Evolutionary conservation across 2,888 invertebrate genomes (phyloP).

Genomic region (Lissocephala sabroskyi): DNA sequence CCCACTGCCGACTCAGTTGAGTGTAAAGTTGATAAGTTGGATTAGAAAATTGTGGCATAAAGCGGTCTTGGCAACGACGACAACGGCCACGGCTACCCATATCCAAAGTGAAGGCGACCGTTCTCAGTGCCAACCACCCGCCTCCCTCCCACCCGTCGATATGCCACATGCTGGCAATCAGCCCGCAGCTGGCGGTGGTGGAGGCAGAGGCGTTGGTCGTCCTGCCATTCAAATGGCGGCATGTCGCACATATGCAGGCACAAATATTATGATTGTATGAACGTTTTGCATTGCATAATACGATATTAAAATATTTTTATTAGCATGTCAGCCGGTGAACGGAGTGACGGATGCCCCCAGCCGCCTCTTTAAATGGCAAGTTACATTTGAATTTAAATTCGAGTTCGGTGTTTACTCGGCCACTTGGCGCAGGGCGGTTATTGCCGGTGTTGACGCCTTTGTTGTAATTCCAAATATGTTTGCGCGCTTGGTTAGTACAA

Average conservation of each 20-base stretch:
- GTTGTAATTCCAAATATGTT: background rate
- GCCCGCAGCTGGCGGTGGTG: too few species aligned
- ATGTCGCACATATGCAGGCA: slow-evolving; percentile 8
- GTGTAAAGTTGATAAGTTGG: slow-evolving; percentile 59
- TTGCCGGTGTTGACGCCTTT: background rate
- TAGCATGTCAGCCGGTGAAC: slow-evolving; percentile 10
- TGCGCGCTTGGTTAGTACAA: background rate
- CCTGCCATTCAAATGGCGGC: too few species aligned
- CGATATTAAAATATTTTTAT: slow-evolving; percentile 17
- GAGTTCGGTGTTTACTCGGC: too few species aligned
- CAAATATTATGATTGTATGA: slow-evolving; percentile 3
- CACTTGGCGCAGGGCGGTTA: too few species aligned
- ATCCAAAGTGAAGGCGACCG: too few species aligned
- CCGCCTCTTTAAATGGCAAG: too few species aligned
- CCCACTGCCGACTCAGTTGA: slow-evolving; percentile 44
- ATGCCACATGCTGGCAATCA: background rate
- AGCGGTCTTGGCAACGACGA: too few species aligned
- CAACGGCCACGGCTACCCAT: background rate
- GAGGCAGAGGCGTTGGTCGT: too few species aligned
- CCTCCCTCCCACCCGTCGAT: slow-evolving; percentile 8
- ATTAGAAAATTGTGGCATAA: slow-evolving; percentile 16
- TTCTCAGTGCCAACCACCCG: slow-evolving; percentile 1
- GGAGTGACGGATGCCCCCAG: too few species aligned
- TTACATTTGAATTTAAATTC: too few species aligned
- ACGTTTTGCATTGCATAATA: background rate